Base-by-base conservation (phyloP, 2,113 vertebrate species). In the Pluvialis apricaria region DNA sequence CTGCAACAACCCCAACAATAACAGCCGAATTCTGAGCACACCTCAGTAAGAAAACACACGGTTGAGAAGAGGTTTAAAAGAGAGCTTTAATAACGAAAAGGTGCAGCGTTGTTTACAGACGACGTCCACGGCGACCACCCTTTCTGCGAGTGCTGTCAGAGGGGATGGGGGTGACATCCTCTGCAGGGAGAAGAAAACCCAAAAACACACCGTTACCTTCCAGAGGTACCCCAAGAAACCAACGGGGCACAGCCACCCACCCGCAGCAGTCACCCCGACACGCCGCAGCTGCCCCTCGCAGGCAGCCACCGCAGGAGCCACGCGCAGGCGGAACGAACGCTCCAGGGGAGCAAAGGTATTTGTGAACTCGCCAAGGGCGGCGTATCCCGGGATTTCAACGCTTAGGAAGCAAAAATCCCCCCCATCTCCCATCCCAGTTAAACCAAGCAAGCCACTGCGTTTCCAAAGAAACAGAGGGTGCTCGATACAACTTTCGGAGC, bases 111-210 rank as follows among this genome's bases (percentile, higher is more conserved):
- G 91, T 97, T 98, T 98, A 99, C 98, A 99, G 99, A 97, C 99
- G 99, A 91, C 99, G 99, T 95, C 99, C 99, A 60, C 99, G 99
- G 51, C 99, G 99, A 87, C 99, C 99, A 2, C 99, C 99, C 99
- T 99, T 99, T 96, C 99, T 99, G 98, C 99, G 98, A 96, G 99
- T 99, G 40, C 99, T 99, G 98, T 99, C 99, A 1, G 99, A 99
- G 8, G 99, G 99, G 96, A 99, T 99, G 60, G 99, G 99, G 66
- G 99, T 99, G 88, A 99, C 99, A 80, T 99, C 99, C 99, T 99
- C 99, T 99, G 98, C 4, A 2, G 66, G 89, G 80, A 95, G 15
- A 45, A 78, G 78, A 78, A 61, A 72, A 77, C 3, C 40, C 64
- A 26, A 3, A 3, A 82, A 20, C 25, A 32, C 15, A 9, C 22